Evolutionary conservation across 1,140 invertebrate species (phyloP).

Genomic region (Euura saliciscinereae): DNA sequence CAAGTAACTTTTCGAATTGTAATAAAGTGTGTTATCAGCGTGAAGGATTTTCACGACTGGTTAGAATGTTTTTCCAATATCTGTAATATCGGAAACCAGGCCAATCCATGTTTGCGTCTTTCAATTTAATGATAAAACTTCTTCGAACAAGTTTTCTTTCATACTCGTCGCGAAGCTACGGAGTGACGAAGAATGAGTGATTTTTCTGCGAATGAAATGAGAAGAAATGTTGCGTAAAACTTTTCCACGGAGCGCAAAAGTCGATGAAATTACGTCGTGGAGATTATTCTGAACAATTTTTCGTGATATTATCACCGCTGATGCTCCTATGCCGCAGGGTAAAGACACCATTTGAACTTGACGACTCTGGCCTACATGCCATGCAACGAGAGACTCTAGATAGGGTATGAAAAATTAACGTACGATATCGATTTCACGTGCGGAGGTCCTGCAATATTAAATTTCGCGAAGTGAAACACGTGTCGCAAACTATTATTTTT

Average conservation of each 20-base stretch:
- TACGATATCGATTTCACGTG: not conserved
- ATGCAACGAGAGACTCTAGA: too few species aligned
- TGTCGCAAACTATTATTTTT: not conserved
- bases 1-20: not conserved
- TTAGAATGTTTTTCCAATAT: not conserved
- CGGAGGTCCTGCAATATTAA: not conserved
- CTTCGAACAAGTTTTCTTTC: not conserved
- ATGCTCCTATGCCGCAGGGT: not conserved
- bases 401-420: not conserved
- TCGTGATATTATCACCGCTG: not conserved
- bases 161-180: not conserved
- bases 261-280: not conserved
- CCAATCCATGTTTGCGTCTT: not conserved
- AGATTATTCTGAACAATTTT: not conserved
- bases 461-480: slow-evolving; percentile 1
- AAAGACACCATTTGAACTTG: not conserved
- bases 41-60: too few species aligned
- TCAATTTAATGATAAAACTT: not conserved
- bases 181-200: not conserved
- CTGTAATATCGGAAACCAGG: not conserved
- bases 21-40: not conserved
- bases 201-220: not conserved
- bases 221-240: not conserved
- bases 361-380: not conserved
- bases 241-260: not conserved